Conservation (phyloP, 2,888 invertebrate species). For the Incurvaria masculella region DNA sequence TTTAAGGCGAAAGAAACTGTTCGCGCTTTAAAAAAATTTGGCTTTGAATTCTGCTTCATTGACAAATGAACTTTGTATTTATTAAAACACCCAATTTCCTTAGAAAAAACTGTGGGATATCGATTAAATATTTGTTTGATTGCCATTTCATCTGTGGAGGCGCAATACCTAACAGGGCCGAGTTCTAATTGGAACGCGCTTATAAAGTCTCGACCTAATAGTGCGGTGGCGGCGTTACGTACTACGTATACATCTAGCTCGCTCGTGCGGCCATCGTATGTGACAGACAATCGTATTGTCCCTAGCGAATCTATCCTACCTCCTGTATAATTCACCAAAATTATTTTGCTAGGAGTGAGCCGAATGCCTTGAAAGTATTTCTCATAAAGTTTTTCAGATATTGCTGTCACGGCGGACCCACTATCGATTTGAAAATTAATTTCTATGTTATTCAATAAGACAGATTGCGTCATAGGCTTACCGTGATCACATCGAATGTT, state of each 20-base stretch:
- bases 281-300: constrained; percentile 6
- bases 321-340: constrained; percentile 11
- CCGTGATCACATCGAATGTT: constrained; percentile 11
- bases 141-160: not conserved
- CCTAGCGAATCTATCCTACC: constrained; percentile 10
- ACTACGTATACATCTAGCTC: constrained; percentile 9
- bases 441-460: constrained; percentile 6
- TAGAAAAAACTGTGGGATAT: constrained; percentile 1
- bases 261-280: constrained; percentile 7
- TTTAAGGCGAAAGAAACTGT: constrained; percentile 19
- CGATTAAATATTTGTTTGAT: not conserved
- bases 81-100: constrained; percentile 2
- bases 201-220: constrained; percentile 11
- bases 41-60: not conserved
- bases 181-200: constrained; percentile 10
- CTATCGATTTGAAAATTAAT: constrained; percentile 15
- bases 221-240: constrained; percentile 5
- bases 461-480: constrained; percentile 12
- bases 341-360: constrained; percentile 9
- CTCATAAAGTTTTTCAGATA: constrained; percentile 10
- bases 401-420: constrained; percentile 14
- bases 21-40: constrained; percentile 13
- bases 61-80: not conserved
- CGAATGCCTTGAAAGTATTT: constrained; percentile 8
- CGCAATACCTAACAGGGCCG: constrained; percentile 3